Evolutionary conservation across 2,888 invertebrate genomes (phyloP), one percentile per base, ranked within the genome.

Genomic region (Himalopsyche tibetana): DNA sequence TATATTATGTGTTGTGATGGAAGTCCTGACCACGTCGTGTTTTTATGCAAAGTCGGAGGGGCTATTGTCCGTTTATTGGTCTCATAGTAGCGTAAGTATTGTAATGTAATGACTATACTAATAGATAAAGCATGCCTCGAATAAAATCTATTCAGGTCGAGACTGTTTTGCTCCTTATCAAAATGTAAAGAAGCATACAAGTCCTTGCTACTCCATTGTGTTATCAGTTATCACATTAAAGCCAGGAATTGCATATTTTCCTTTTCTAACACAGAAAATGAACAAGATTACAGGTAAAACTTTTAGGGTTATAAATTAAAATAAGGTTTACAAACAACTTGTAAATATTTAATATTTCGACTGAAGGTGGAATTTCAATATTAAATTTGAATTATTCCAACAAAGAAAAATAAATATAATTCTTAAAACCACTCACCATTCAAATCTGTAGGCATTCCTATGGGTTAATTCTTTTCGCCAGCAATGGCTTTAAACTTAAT

Each of bases 91-190:
- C 74, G 74, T 74, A 51, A 51, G 51, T 8, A 38, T 74, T 74
- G 74, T 74, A 74, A 74, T 74, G 11, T 12, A 36, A 5, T 36
- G 15, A 28, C 11, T 36, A 36, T 15, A 36, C 74, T 15, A 15
- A 15, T 28, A 36, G 15, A 36, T 15, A 12, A 36, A 74, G 38
- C 74, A 69, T 15, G 74, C 74, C 12, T 36, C 74, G 11, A 74
- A 74, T 74, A 36, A 74, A 36, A 36, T 36, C 38, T 36, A 74
- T 12, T 38, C 74, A 36, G 36, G 36, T 36, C 36, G 36, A 36
- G 74, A 74, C 74, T 74, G 74, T 74, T 74, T 74, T 36, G 74
- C 12, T 28, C 74, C 38, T 74, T 74, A 74, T 74, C 74, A 74
- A 36, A 74, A 74, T 74, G 74, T 5, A 74, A 74, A 74, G 74